Evolutionary conservation across 1,140 invertebrate species (phyloP), one percentile per base, ranked within the genome.

Genomic region (Drosophila paulistorum): DNA sequence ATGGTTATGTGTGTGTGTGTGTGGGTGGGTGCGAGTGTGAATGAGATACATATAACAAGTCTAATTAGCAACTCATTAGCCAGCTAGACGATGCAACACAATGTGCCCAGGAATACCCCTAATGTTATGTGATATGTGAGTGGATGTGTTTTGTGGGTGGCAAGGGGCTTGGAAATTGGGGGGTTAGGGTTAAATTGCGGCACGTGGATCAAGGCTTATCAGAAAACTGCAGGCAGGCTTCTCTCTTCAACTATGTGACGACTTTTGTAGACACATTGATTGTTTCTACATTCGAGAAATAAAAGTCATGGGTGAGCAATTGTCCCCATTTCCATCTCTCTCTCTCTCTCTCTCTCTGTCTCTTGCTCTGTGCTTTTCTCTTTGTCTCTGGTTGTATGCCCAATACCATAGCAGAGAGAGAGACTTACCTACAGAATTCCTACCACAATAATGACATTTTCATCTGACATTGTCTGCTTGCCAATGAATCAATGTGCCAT

Each of bases 11-110:
- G 45, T 48, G 45, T 11, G 9, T 48, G 45, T 20, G 45, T 20
- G 42, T 23, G n/a, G n/a, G n/a, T n/a, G n/a, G n/a, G n/a, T n/a
- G n/a, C 23, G 23, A 26, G 23, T 48, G 45, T 3, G 9, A 60
- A 20, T 51, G 33, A n/a, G n/a, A 60, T 23, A 48, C 61, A 86
- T 71, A 51, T 51, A 51, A 75, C 75, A 76, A 71, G 68, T 83
- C 83, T 82, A 86, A 86, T 86, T 87, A 87, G 79, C 68, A 86
- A 59, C 83, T 82, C 76, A 86, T 86, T 86, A 87, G 83, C 79
- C 76, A 73, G 63, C 66, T 71, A 74, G 78, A 62, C 54, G 69
- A 78, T 86, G 81, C 74, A 65, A 48, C 68, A 71, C 82, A 85
- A 81, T 74, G 77, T 64, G 64, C 11, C 14, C 7, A 23, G 45